Percentiles rank a stretch among this genome's conserved stretches.
These are phyloP conservation scores for Cryptophagus acutangulus DNA, from an alignment of 2,888 invertebrate species.

Conservation along the genomic window DNA sequence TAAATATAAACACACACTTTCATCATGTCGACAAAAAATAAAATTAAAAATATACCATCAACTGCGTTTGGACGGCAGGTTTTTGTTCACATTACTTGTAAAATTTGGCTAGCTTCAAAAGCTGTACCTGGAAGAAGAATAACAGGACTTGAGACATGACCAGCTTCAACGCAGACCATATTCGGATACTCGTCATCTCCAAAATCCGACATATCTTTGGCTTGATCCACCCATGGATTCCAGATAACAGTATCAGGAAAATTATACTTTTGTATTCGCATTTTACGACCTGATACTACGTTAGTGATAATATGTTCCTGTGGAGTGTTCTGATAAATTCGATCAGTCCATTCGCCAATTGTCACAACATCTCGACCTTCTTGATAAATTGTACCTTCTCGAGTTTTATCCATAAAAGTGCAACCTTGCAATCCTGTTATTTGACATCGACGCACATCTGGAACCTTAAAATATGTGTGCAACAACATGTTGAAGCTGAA, in stretches of 20 bases:
- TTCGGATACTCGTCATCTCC: constrained; percentile 96
- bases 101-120: constrained; percentile 86
- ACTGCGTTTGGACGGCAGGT: constrained; percentile 12
- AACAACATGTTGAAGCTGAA: constrained; percentile 88
- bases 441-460: constrained; percentile 86
- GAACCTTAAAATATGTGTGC: constrained; percentile 95
- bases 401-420: constrained; percentile 70
- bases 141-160: constrained; percentile 82
- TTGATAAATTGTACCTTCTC: constrained; percentile 80
- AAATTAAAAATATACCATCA: constrained; percentile 1
- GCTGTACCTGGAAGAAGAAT: constrained; percentile 85
- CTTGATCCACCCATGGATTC: constrained; percentile 95
- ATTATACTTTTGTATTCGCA: constrained; percentile 90
- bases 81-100: constrained; percentile 62
- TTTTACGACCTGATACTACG: constrained; percentile 85
- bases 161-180: constrained; percentile 95
- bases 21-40: constrained; percentile 1
- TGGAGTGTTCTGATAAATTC: constrained; percentile 89
- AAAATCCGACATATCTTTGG: constrained; percentile 88
- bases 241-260: constrained; percentile 95
- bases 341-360: constrained; percentile 88
- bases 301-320: constrained; percentile 90
- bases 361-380: constrained; percentile 88
- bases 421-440: constrained; percentile 88
- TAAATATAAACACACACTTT: constrained; percentile 10